Conservation (phyloP, 2,888 invertebrate species). For the Drymonia ruficornis region DNA sequence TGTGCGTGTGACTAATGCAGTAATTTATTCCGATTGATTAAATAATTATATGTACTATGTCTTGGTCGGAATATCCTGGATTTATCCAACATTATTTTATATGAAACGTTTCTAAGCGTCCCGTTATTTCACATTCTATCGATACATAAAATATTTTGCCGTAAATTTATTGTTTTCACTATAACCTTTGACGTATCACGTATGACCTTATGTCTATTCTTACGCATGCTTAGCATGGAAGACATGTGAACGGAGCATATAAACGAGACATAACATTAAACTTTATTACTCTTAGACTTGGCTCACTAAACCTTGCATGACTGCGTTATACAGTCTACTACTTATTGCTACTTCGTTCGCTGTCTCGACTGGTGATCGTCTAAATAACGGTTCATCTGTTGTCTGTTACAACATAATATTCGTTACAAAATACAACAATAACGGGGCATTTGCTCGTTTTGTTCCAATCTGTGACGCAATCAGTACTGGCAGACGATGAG, state of each 20-base stretch:
- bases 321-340: not conserved
- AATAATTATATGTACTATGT: not conserved
- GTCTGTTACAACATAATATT: constrained; percentile 31
- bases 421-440: constrained; percentile 27
- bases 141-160: not conserved
- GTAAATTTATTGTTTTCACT: not conserved
- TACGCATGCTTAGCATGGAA: not conserved
- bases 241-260: not conserved
- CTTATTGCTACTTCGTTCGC: not conserved
- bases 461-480: constrained; percentile 35
- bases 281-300: not conserved
- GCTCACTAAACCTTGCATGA: constrained; percentile 3
- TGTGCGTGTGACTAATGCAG: constrained; percentile 1
- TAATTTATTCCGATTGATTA: not conserved
- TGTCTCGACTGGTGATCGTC: constrained; percentile 4
- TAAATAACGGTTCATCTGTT: constrained; percentile 21
- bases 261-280: not conserved
- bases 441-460: constrained; percentile 23
- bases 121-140: not conserved
- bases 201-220: not conserved
- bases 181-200: not conserved
- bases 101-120: not conserved
- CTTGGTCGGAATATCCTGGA: not conserved
- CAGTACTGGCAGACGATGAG: constrained; percentile 25
- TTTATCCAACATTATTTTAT: not conserved